A percentile compares a stretch with the other conserved stretches of the same genome.
Evolutionary conservation across 2,888 invertebrate species (phyloP).

Genomic region (Eupithecia dodoneata): DNA sequence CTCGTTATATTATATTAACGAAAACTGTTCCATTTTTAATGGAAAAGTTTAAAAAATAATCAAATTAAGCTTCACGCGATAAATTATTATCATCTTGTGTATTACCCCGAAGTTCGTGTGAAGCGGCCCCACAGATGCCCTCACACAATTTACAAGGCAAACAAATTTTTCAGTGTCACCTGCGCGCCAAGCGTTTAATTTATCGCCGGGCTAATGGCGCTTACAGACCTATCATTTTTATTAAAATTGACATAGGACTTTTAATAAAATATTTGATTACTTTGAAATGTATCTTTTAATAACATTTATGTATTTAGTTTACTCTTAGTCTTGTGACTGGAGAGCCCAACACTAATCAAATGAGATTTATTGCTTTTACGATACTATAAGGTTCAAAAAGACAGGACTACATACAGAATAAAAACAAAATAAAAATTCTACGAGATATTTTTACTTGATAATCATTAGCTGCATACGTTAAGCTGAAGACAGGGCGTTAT

Average conservation of each 20-base stretch:
- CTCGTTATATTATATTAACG: too few species aligned
- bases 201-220: slow-evolving; percentile 13
- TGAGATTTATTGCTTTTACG: background rate
- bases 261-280: background rate
- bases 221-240: background rate
- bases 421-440: too few species aligned
- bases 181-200: slow-evolving; percentile 28
- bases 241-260: background rate
- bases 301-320: background rate
- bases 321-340: background rate
- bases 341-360: background rate
- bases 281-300: background rate
- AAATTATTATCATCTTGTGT: slow-evolving; percentile 16
- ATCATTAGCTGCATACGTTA: too few species aligned
- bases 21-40: too few species aligned
- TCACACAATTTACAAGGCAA: slow-evolving; percentile 34
- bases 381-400: background rate
- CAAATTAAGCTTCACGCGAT: background rate
- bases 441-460: too few species aligned
- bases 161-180: slow-evolving; percentile 33
- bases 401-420: too few species aligned
- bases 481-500: too few species aligned
- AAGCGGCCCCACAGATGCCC: slow-evolving; percentile 25
- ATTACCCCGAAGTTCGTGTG: slow-evolving; percentile 17
- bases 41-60: too few species aligned